phyloP scores from a whole-genome alignment of 2,888 invertebrate species.

The Keiferia lycopersicella region DNA sequence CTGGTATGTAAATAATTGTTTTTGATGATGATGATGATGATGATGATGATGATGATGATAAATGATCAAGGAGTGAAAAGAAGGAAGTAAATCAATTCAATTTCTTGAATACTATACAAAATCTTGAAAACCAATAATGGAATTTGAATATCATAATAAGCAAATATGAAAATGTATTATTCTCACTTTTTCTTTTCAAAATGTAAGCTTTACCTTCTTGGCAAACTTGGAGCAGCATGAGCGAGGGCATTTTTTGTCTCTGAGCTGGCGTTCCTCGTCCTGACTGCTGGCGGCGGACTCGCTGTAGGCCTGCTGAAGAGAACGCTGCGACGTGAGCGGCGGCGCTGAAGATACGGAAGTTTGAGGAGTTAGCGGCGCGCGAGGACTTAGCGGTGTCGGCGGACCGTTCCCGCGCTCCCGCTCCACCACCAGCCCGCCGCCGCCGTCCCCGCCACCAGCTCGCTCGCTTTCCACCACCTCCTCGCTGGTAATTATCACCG shows the following conservation, averaged over 20 bases:
- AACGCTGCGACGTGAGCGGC: conserved; percentile 71
- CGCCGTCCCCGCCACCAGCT: conserved; percentile 57
- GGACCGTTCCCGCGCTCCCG: conserved; percentile 73
- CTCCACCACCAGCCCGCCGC: conserved; percentile 51
- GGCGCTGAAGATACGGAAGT: conserved; percentile 76
- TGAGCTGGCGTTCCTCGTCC: conserved; percentile 79
- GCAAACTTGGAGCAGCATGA: conserved; percentile 92
- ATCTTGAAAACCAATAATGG: no score
- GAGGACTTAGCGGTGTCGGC: conserved; percentile 70
- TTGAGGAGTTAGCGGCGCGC: conserved; percentile 72
- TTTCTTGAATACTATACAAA: no score
- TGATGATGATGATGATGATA: no score
- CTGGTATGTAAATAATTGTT: no score
- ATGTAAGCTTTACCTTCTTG: conserved; percentile 83
- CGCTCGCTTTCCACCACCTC: conserved; percentile 76
- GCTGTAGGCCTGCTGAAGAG: conserved; percentile 73
- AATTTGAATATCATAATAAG: no score
- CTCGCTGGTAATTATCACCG: conserved; percentile 85
- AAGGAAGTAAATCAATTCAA: no score
- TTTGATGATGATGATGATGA: no score
- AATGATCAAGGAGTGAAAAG: no score
- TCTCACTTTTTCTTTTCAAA: no score
- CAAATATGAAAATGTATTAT: no score
- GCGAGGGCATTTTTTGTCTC: conserved; percentile 83
- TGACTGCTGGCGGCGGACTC: conserved; percentile 83